Conservation (phyloP, 2,888 invertebrate genomes). For the Neocrepidodera transversa region DNA sequence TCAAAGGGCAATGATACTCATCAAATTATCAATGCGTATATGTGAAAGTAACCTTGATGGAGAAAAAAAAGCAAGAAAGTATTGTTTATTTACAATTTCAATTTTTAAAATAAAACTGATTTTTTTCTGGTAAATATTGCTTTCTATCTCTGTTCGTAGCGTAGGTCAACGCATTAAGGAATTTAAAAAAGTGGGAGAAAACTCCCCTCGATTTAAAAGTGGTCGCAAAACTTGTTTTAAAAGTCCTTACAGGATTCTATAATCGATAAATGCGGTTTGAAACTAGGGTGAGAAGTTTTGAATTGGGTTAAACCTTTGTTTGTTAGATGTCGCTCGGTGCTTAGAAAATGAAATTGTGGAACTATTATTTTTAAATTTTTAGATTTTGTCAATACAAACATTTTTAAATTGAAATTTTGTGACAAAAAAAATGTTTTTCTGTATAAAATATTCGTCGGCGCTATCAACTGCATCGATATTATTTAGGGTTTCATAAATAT, state of each 20-base stretch:
- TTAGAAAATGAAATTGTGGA: neutral
- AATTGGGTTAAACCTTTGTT: neutral
- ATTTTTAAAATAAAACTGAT: constrained; percentile 23
- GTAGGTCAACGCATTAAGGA: neutral
- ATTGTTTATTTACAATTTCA: constrained; percentile 29
- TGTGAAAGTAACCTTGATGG: constrained; percentile 27
- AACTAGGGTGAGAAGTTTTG: neutral
- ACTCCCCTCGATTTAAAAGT: constrained; percentile 15
- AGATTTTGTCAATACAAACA: too few relatives aligned
- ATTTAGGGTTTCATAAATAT: too few relatives aligned
- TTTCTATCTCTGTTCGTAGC: neutral
- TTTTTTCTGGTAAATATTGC: constrained; percentile 9
- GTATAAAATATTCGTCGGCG: too few relatives aligned
- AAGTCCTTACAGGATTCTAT: constrained; percentile 11
- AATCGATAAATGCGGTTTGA: neutral
- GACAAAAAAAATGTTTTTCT: too few relatives aligned
- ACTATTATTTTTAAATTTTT: too few relatives aligned
- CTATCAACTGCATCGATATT: too few relatives aligned
- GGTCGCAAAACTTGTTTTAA: too few relatives aligned
- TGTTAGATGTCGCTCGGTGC: neutral
- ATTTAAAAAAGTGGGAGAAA: constrained; percentile 22
- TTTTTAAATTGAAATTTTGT: too few relatives aligned
- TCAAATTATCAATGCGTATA: constrained; percentile 16
- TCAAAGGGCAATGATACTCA: constrained; percentile 15
- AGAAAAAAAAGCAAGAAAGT: constrained; percentile 15